Evolutionary conservation across 2,797 vertebrate genomes (phyloP).

Genomic region (Oceanodroma leucorhoa): DNA sequence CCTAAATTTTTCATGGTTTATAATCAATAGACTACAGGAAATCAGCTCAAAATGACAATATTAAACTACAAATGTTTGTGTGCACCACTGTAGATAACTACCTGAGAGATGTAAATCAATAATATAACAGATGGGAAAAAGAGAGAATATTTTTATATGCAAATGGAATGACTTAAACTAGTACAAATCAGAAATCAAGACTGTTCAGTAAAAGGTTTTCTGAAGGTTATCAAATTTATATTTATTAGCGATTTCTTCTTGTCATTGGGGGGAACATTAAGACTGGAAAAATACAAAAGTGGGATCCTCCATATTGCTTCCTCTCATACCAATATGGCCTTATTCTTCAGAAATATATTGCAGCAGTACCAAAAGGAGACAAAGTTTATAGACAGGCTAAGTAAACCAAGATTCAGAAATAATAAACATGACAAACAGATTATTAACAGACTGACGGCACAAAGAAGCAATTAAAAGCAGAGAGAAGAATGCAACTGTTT

Average conservation of each 20-base stretch:
- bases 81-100: slow-evolving; percentile 52
- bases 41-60: slow-evolving; percentile 42
- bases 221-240: slow-evolving; percentile 46
- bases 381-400: background rate
- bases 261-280: background rate
- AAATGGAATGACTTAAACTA: slow-evolving; percentile 56
- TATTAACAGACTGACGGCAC: background rate
- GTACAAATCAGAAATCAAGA: slow-evolving; percentile 23
- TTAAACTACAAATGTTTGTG: slow-evolving; percentile 50
- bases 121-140: slow-evolving; percentile 48
- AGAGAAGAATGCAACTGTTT: background rate
- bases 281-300: background rate
- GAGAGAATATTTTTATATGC: slow-evolving; percentile 55
- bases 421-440: background rate
- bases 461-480: background rate
- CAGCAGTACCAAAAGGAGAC: background rate
- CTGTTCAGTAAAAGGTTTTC: slow-evolving; percentile 11
- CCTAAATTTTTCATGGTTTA: slow-evolving; percentile 35
- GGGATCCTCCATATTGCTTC: background rate
- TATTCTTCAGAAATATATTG: background rate
- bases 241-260: slow-evolving; percentile 42
- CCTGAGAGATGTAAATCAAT: slow-evolving; percentile 61
- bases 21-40: slow-evolving; percentile 38
- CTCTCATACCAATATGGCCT: background rate
- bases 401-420: background rate